Conservation (phyloP, 2,113 vertebrate genomes). For the Notarius quadriscutis region DNA sequence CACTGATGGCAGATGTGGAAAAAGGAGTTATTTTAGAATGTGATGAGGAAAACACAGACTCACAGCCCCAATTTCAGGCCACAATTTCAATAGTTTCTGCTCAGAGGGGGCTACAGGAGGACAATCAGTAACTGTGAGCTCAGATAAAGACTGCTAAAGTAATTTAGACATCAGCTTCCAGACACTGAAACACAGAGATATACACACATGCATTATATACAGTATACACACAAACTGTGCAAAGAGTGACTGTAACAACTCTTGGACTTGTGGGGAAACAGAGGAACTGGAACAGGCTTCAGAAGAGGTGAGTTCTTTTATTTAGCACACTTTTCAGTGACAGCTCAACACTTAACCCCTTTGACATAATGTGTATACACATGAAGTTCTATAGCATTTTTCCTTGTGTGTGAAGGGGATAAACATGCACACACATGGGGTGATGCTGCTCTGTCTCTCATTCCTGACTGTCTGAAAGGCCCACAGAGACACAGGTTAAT, state of each 20-base stretch:
- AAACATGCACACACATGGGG: too few relatives aligned
- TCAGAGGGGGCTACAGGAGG: background rate
- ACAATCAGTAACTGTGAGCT: background rate
- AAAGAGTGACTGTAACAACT: background rate
- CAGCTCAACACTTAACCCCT: too few relatives aligned
- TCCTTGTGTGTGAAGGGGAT: too few relatives aligned
- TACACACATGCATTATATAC: background rate
- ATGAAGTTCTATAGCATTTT: too few relatives aligned
- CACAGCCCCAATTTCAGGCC: background rate
- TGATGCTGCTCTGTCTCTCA: too few relatives aligned
- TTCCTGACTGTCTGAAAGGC: too few relatives aligned
- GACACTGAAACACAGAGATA: background rate
- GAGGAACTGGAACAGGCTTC: too few relatives aligned
- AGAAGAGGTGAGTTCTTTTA: too few relatives aligned
- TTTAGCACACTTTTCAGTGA: too few relatives aligned
- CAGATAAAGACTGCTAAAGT: constrained; percentile 12
- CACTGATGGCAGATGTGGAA: background rate
- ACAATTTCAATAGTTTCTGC: background rate
- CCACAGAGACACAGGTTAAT: too few relatives aligned
- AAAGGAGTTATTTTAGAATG: background rate
- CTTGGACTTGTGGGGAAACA: too few relatives aligned
- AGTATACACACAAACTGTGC: background rate
- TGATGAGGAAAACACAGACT: constrained; percentile 17
- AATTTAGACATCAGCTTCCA: background rate
- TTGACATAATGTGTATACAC: too few relatives aligned